phyloP scores from a whole-genome alignment of 1,140 invertebrate species.

The Zaprionus ornatus region DNA sequence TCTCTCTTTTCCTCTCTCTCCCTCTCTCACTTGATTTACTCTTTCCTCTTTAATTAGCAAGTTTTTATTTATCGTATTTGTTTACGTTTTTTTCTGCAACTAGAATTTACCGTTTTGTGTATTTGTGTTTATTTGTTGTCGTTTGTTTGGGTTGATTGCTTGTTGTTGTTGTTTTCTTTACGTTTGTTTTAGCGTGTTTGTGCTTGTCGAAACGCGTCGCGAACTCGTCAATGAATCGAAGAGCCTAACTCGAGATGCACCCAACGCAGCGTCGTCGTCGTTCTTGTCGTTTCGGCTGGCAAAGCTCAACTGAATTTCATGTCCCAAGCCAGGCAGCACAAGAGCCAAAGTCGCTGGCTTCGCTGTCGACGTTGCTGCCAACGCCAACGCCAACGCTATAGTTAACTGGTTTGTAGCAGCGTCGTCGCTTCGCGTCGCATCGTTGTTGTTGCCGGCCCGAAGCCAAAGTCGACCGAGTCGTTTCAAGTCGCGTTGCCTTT shows the following conservation, averaged over 20 bases:
- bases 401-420: constrained; percentile 47
- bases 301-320: constrained; percentile 70
- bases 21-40: constrained; percentile 7
- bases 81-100: constrained; percentile 25
- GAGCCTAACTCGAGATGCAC: constrained; percentile 56
- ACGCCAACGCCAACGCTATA: constrained; percentile 35
- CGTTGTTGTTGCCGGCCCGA: constrained; percentile 35
- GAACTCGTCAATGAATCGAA: constrained; percentile 39
- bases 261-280: constrained; percentile 63
- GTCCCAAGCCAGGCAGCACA: constrained; percentile 17
- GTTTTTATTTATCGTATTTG: constrained; percentile 28
- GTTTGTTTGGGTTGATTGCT: constrained; percentile 27
- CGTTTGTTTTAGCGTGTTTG: constrained; percentile 18
- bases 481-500: constrained; percentile 27
- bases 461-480: constrained; percentile 53
- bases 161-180: constrained; percentile 7
- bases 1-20: background rate
- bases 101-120: constrained; percentile 45
- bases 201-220: constrained; percentile 48
- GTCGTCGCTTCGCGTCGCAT: background rate
- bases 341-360: constrained; percentile 16
- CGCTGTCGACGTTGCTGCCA: background rate
- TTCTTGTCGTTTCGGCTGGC: constrained; percentile 65
- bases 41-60: constrained; percentile 40
- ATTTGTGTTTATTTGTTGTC: constrained; percentile 40